These are phyloP conservation scores for Drosophila fuyamai DNA, from an alignment of 1,140 invertebrate species.

Conservation along the genomic window DNA sequence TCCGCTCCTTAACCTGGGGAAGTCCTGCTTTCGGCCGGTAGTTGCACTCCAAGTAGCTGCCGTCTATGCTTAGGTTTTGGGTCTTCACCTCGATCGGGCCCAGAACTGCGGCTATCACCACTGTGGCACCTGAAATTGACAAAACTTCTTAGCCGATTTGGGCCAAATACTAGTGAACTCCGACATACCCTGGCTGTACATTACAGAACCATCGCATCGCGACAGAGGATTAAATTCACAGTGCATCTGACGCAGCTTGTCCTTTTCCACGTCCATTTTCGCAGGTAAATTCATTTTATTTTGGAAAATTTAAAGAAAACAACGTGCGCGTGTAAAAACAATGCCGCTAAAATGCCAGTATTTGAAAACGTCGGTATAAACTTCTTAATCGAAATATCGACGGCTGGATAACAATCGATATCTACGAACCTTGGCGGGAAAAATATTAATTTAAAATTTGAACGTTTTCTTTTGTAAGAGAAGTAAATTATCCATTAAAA, in stretches of 20 bases:
- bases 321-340: constrained; percentile 50
- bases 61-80: constrained; percentile 91
- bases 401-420: not conserved
- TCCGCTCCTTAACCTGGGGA: constrained; percentile 90
- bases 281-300: constrained; percentile 39
- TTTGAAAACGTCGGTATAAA: no score
- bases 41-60: constrained; percentile 91
- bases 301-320: constrained; percentile 22
- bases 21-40: constrained; percentile 91
- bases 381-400: not conserved
- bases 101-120: constrained; percentile 91
- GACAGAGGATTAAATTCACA: constrained; percentile 90
- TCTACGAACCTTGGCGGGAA: not conserved
- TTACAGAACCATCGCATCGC: constrained; percentile 90
- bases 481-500: not conserved
- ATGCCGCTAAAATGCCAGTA: not conserved
- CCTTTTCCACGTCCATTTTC: constrained; percentile 7
- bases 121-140: constrained; percentile 88
- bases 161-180: constrained; percentile 48
- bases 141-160: constrained; percentile 6
- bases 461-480: no score
- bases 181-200: constrained; percentile 87
- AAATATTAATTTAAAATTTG: not conserved
- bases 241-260: constrained; percentile 85
- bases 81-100: constrained; percentile 93